These are phyloP conservation scores for Tetheella fluctuosa DNA, from an alignment of 2,888 invertebrate genomes.

Conservation along the genomic window DNA sequence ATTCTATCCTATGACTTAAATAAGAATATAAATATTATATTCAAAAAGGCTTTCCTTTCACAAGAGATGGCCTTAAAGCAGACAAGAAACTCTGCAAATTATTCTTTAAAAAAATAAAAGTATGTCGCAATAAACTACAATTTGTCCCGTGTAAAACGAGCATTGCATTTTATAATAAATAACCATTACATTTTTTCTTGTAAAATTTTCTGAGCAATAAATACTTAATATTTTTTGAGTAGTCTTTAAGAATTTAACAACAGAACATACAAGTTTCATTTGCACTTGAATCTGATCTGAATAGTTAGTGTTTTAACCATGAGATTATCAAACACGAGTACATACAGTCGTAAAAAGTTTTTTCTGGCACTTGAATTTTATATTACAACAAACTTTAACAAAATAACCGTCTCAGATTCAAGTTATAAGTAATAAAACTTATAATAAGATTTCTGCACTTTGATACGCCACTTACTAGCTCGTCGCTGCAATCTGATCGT, in stretches of 20 bases:
- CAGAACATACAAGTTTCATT: no score
- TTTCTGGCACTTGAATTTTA: no score
- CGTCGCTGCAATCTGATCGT: background rate
- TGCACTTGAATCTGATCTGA: no score
- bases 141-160: slow-evolving; percentile 4
- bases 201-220: background rate
- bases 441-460: background rate
- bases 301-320: no score
- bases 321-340: no score
- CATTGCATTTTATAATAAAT: slow-evolving; percentile 4
- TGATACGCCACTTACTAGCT: background rate
- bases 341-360: no score
- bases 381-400: no score
- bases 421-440: background rate
- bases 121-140: background rate
- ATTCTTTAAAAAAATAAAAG: slow-evolving; percentile 3
- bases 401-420: background rate
- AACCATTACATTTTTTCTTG: background rate
- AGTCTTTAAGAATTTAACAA: background rate
- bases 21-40: background rate
- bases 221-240: background rate
- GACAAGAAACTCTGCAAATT: background rate
- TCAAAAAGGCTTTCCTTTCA: background rate
- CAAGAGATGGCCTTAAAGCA: background rate
- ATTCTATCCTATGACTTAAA: background rate